A percentile compares a stretch with the other conserved stretches of the same genome.
phyloP scores from a whole-genome alignment of 2,113 vertebrate genomes.

The Galeopterus variegatus region DNA sequence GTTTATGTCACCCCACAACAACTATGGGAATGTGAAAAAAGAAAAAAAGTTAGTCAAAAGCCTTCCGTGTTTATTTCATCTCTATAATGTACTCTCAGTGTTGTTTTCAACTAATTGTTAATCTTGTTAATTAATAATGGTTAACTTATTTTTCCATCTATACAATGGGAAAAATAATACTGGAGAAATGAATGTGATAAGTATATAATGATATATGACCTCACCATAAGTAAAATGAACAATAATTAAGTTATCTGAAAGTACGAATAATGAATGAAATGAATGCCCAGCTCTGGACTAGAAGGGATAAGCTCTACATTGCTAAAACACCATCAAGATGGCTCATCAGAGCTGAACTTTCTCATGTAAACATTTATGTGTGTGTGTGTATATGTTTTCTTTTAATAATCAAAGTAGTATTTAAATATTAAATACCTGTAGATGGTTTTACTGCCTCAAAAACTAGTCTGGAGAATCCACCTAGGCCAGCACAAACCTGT shows the following conservation, averaged over 20 bases:
- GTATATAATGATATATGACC: neutral
- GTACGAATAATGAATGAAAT: neutral
- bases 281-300: neutral
- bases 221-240: neutral
- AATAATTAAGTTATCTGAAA: neutral
- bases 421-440: conserved; percentile 83
- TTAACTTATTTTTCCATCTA: neutral
- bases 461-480: conserved; percentile 60
- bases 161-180: neutral
- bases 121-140: neutral
- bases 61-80: neutral
- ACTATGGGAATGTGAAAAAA: neutral
- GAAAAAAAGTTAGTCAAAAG: neutral
- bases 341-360: conserved; percentile 58
- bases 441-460: conserved; percentile 76
- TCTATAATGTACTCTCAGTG: neutral
- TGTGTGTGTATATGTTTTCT: conserved; percentile 33
- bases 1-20: neutral
- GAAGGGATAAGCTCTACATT: neutral
- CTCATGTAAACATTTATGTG: conserved; percentile 53
- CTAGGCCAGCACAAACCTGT: conserved; percentile 57
- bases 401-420: conserved; percentile 80
- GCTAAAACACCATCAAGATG: conserved; percentile 44
- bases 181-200: neutral
- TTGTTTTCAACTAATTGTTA: neutral